Percentiles rank a stretch among this genome's conserved stretches.
phyloP scores from a whole-genome alignment of 2,888 invertebrate species.

The Noctua pronuba region DNA sequence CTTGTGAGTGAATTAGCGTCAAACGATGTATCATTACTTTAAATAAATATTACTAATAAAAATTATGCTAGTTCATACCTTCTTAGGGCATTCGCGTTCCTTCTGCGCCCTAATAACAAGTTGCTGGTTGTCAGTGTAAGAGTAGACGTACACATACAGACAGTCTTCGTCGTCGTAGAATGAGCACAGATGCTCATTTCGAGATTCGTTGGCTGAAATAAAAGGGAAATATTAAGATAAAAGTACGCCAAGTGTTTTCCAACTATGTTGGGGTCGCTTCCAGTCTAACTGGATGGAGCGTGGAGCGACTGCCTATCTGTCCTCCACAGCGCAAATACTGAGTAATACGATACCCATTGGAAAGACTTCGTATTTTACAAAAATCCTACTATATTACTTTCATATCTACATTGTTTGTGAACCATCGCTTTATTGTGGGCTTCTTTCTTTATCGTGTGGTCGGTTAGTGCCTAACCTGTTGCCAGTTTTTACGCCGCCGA shows the following conservation, averaged over 20 bases:
- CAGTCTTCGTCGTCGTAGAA: constrained; percentile 97
- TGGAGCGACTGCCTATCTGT: background rate
- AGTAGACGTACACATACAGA: constrained; percentile 96
- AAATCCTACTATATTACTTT: background rate
- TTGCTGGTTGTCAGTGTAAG: constrained; percentile 92
- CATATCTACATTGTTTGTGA: background rate
- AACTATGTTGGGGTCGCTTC: background rate
- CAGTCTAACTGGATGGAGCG: background rate
- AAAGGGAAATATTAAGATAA: constrained; percentile 21
- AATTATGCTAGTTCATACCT: constrained; percentile 82
- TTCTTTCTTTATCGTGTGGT: too few species aligned
- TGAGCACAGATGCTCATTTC: constrained; percentile 95
- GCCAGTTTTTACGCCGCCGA: too few species aligned
- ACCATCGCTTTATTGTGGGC: background rate
- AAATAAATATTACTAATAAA: background rate
- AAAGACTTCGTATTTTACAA: background rate
- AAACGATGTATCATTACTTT: constrained; percentile 1
- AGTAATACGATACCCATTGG: background rate
- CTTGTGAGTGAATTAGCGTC: constrained; percentile 4
- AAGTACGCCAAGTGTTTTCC: background rate
- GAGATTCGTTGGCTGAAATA: constrained; percentile 92
- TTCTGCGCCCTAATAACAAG: constrained; percentile 94
- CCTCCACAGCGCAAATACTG: background rate
- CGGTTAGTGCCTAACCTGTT: too few species aligned
- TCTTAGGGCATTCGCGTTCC: constrained; percentile 96